Conservation (phyloP, 2,113 vertebrate genomes). For the Prunella himalayana region DNA sequence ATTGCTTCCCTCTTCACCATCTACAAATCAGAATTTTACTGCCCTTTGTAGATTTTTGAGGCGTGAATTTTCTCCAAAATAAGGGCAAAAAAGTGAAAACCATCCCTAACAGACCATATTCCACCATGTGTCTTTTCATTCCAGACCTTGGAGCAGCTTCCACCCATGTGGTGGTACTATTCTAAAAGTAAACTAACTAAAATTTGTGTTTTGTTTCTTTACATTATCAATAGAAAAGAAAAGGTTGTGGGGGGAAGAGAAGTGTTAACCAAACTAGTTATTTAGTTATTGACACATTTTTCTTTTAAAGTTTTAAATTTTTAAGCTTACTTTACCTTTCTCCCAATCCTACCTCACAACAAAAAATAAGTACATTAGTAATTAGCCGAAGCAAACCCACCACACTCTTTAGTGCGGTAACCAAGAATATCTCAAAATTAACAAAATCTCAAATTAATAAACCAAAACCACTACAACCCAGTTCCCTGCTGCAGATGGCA, state of each 20-base stretch:
- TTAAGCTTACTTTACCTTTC: neutral
- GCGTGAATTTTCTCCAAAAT: neutral
- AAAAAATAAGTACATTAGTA: neutral
- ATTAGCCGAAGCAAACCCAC: neutral
- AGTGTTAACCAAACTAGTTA: neutral
- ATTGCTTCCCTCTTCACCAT: neutral
- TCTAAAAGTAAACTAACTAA: neutral
- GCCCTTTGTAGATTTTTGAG: neutral
- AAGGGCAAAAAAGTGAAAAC: accelerated
- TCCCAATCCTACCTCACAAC: neutral
- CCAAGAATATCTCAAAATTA: neutral
- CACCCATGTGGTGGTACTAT: neutral
- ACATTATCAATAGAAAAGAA: neutral
- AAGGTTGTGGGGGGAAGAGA: neutral
- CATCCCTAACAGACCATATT: neutral
- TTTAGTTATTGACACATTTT: neutral
- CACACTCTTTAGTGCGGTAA: neutral
- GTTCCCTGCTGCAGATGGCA: neutral
- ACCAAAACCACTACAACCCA: neutral
- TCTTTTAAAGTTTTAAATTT: neutral
- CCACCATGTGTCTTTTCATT: neutral
- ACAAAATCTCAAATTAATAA: neutral
- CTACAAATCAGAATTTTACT: neutral
- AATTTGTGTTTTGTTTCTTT: neutral
- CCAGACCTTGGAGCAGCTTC: neutral